Conservation (phyloP, 1,140 invertebrate species). For the Neodiprion virginianus region DNA sequence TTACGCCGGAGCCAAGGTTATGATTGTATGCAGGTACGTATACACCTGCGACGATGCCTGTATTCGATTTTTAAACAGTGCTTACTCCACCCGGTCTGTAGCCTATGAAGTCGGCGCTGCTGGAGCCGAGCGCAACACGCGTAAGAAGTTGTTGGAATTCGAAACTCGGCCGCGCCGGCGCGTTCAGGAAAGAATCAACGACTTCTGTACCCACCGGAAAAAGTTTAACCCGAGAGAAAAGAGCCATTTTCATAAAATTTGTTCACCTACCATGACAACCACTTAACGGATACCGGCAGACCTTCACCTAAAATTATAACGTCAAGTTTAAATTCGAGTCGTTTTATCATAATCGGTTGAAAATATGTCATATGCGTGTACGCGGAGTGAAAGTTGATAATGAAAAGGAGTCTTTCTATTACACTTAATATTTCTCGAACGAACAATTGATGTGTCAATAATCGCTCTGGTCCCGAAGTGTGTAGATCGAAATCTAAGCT, state of each 20-base stretch:
- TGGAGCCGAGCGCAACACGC: slow-evolving; percentile 28
- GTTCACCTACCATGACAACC: background rate
- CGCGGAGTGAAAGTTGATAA: background rate
- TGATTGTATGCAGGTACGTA: too few species aligned
- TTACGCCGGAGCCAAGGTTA: too few species aligned
- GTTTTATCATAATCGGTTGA: slow-evolving; percentile 3
- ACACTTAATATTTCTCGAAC: too few species aligned
- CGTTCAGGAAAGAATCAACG: slow-evolving; percentile 34
- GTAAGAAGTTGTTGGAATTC: slow-evolving; percentile 45
- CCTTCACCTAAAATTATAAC: slow-evolving; percentile 15
- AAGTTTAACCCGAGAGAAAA: background rate
- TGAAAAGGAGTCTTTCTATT: background rate
- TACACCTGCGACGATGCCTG: background rate
- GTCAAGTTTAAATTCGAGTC: background rate
- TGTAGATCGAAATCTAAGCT: too few species aligned
- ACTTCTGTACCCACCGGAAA: slow-evolving; percentile 10
- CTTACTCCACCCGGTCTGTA: background rate
- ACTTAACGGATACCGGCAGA: background rate
- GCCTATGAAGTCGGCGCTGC: slow-evolving; percentile 32
- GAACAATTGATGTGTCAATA: too few species aligned
- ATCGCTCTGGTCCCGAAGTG: too few species aligned
- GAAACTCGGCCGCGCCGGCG: background rate
- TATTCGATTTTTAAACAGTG: background rate
- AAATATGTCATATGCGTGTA: background rate
- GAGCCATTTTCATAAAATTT: slow-evolving; percentile 9